A percentile compares a stretch with the other conserved stretches of the same genome.
These are phyloP conservation scores for Alligator sinensis DNA, from an alignment of 2,113 vertebrate species.

Conservation along the genomic window DNA sequence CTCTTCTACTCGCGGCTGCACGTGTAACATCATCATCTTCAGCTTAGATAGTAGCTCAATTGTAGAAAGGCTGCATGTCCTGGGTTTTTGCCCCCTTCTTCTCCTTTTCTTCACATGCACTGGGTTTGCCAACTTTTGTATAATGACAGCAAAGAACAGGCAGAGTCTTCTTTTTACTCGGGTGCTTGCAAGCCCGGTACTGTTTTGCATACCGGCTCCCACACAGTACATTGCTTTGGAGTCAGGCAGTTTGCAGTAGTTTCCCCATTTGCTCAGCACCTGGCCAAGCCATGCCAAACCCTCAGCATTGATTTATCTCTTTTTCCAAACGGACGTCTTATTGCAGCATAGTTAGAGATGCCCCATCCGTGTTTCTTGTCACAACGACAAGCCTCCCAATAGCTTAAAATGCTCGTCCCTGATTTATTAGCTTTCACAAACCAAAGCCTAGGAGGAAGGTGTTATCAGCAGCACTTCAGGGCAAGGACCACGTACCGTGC, in stretches of 20 bases:
- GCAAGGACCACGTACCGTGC: neutral
- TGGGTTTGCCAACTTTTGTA: neutral
- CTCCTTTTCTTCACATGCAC: neutral
- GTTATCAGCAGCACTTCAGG: neutral
- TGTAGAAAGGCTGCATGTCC: rapidly evolving
- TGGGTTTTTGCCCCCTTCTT: neutral
- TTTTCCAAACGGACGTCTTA: neutral
- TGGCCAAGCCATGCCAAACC: neutral
- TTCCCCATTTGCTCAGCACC: neutral
- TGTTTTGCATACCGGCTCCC: neutral
- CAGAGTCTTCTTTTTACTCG: neutral
- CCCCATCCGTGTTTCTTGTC: rapidly evolving
- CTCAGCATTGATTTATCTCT: neutral
- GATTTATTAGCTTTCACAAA: conserved; percentile 7
- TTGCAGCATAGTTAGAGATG: neutral
- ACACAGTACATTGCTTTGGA: neutral
- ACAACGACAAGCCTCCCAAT: neutral
- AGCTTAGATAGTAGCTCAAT: neutral
- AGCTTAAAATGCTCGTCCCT: conserved; percentile 50
- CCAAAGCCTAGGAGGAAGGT: neutral
- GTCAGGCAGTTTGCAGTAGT: neutral
- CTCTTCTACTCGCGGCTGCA: rapidly evolving
- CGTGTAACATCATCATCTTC: neutral
- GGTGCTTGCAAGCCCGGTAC: neutral
- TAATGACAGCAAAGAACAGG: neutral